Evolutionary conservation across 2,888 invertebrate genomes (phyloP), one percentile per base, ranked within the genome.

Genomic region (Baccha elongata): DNA sequence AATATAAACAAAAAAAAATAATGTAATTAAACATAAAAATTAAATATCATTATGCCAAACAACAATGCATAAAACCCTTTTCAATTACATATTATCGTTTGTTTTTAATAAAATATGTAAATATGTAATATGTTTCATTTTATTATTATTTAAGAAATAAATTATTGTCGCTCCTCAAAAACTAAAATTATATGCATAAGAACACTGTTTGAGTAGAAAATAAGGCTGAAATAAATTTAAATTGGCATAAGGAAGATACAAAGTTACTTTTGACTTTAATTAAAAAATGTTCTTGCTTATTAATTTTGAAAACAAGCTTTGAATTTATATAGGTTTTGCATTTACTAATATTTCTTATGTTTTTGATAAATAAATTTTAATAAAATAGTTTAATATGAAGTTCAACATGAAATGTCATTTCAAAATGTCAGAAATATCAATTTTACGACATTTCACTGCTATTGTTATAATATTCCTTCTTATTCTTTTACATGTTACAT

Each of bases 1-100:
- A 83, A 80, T 65, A 84, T 19, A 55, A n/a, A 72, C 44, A 71
- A 46, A 76, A 46, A 69, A 53, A 46, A 46, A 75, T 35, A 29
- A 44, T 44, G 44, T 40, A 68, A 58, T 48, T 32, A 62, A 67
- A 75, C 73, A 44, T 17, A 19, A 32, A 75, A 32, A 48, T 13
- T 55, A 62, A 76, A 81, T 53, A 64, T 73, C 73, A 79, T 68
- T 75, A 29, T 44, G 53, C 69, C 11, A 53, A 42, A 71, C 15
- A 65, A 73, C 40, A 46, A 32, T 69, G 42, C 29, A 75, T 42
- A 60, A 44, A 44, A 72, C 40, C 44, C 72, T 58, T 67, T 60
- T 67, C 44, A 46, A 65, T 79, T n/a, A n/a, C n/a, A n/a, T n/a
- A n/a, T n/a, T n/a, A n/a, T n/a, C n/a, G n/a, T n/a, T n/a, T 62